phyloP scores from a whole-genome alignment of 2,113 vertebrate genomes.

The Thinocorus orbignyianus region DNA sequence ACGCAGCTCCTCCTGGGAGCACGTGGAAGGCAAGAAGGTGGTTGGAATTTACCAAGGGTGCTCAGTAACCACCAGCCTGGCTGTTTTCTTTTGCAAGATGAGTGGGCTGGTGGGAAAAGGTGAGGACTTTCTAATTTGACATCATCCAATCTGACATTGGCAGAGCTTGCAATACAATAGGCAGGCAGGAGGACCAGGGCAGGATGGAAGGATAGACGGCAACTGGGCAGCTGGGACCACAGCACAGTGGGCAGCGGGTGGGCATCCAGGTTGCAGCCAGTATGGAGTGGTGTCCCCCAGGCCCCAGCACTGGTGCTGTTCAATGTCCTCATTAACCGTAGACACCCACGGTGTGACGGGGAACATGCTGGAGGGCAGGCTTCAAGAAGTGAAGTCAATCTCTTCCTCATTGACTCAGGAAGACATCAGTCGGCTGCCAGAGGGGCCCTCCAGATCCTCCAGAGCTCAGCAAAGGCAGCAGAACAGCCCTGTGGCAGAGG shows the following conservation, averaged over 20 bases:
- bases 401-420: too few species aligned
- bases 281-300: fast-evolving
- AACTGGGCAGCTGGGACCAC: neutral
- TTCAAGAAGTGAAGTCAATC: neutral
- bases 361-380: neutral
- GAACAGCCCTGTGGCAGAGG: neutral
- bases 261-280: neutral
- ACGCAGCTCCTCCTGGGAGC: neutral
- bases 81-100: neutral
- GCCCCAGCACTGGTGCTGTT: neutral
- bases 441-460: neutral
- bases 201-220: neutral
- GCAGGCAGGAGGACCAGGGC: fast-evolving
- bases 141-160: neutral
- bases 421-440: fast-evolving
- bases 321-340: neutral
- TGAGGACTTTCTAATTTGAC: neutral
- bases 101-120: neutral
- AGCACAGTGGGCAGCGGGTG: fast-evolving
- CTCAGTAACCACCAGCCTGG: neutral
- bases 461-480: neutral
- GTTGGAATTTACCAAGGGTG: neutral
- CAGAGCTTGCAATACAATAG: neutral
- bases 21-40: neutral
- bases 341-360: too few species aligned